phyloP scores from a whole-genome alignment of 1,140 invertebrate genomes.

The Anoplolepis gracilipes region DNA sequence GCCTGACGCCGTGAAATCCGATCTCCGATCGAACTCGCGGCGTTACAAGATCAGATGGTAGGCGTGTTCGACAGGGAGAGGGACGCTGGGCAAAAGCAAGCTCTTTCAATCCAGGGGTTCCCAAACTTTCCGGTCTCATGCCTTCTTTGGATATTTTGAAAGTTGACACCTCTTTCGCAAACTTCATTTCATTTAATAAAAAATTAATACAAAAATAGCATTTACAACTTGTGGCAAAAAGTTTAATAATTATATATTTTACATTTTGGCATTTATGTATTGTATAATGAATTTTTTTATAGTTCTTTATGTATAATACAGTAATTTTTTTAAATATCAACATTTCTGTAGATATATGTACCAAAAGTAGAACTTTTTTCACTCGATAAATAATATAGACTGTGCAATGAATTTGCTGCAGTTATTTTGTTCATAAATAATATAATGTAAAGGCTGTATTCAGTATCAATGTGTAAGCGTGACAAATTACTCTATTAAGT shows the following conservation, averaged over 20 bases:
- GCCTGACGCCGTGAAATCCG: conserved; percentile 68
- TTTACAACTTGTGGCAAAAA: neutral
- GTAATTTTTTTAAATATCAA: neutral
- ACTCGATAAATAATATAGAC: neutral
- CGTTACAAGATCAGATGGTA: conserved; percentile 69
- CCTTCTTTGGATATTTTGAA: neutral
- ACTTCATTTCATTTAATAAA: neutral
- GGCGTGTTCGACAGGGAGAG: conserved; percentile 64
- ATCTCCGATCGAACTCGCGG: conserved; percentile 69
- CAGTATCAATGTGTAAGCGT: too few relatives aligned
- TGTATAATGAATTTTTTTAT: neutral
- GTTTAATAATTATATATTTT: neutral
- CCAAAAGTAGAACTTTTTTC: neutral
- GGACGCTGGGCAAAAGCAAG: conserved; percentile 53
- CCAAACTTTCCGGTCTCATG: neutral
- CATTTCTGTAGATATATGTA: neutral
- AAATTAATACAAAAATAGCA: neutral
- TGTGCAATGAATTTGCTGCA: neutral
- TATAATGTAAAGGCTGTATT: neutral
- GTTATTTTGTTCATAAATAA: neutral
- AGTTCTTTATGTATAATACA: too few relatives aligned
- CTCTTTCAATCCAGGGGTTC: conserved; percentile 22
- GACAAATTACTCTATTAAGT: neutral
- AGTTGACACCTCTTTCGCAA: neutral
- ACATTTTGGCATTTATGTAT: neutral